These are phyloP conservation scores for Scaptomyza caliginosa DNA, from an alignment of 2,888 invertebrate species.

Conservation along the genomic window DNA sequence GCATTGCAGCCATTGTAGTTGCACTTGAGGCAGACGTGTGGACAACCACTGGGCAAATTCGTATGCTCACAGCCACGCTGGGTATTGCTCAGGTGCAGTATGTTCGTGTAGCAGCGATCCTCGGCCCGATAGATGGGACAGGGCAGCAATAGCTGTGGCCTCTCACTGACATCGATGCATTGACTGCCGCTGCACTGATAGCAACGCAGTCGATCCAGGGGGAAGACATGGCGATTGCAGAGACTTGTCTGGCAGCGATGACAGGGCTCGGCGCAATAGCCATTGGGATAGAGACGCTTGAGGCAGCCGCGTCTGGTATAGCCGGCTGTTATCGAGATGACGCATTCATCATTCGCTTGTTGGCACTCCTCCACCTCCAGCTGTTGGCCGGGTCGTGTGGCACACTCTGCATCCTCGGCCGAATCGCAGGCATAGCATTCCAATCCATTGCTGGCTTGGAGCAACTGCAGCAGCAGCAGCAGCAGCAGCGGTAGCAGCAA, in stretches of 20 bases:
- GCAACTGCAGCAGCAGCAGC: slow-evolving; percentile 9
- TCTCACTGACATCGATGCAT: slow-evolving; percentile 69
- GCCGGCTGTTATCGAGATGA: slow-evolving; percentile 73
- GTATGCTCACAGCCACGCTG: slow-evolving; percentile 75
- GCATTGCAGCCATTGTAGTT: slow-evolving; percentile 78
- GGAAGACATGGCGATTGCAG: slow-evolving; percentile 77
- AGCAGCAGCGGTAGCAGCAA: slow-evolving; percentile 3
- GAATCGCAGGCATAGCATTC: slow-evolving; percentile 80
- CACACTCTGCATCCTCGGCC: slow-evolving; percentile 71
- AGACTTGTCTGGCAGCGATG: slow-evolving; percentile 73
- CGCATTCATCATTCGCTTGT: slow-evolving; percentile 61
- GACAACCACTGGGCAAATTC: slow-evolving; percentile 62
- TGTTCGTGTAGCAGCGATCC: slow-evolving; percentile 79
- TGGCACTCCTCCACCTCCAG: slow-evolving; percentile 77
- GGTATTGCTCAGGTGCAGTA: slow-evolving; percentile 67
- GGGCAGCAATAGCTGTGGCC: slow-evolving; percentile 57
- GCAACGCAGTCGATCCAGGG: slow-evolving; percentile 71
- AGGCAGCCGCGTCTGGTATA: slow-evolving; percentile 77
- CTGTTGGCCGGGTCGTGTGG: slow-evolving; percentile 78
- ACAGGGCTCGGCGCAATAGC: slow-evolving; percentile 73
- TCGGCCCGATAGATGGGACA: slow-evolving; percentile 72
- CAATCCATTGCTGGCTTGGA: slow-evolving; percentile 25
- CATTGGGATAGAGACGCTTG: slow-evolving; percentile 66
- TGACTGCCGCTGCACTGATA: slow-evolving; percentile 77
- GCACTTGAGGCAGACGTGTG: slow-evolving; percentile 77